Conservation (phyloP, 2,888 invertebrate species). For the Sarcophaga subvicina region DNA sequence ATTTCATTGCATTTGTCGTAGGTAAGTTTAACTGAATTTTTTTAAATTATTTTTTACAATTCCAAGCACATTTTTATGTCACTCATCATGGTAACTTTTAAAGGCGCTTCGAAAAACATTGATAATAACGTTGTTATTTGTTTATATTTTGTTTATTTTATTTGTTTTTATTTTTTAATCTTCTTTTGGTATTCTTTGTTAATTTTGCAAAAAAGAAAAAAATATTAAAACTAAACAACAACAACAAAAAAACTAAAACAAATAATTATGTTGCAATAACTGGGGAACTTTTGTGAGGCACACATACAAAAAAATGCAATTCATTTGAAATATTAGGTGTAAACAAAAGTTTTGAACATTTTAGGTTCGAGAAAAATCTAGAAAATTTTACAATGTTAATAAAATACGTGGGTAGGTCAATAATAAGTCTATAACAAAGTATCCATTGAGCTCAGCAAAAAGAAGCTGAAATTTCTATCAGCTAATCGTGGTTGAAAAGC, state of each 20-base stretch:
- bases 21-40: not conserved
- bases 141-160: not conserved
- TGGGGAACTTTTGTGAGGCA: slow-evolving; percentile 7
- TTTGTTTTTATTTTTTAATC: slow-evolving; percentile 1
- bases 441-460: no score
- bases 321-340: not conserved
- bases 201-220: not conserved
- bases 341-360: not conserved
- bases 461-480: no score
- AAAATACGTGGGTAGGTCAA: not conserved
- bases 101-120: slow-evolving; percentile 25
- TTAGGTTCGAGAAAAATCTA: slow-evolving; percentile 4
- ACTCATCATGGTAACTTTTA: slow-evolving; percentile 18
- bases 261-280: slow-evolving; percentile 50
- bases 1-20: not conserved
- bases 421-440: not conserved
- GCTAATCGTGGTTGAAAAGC: no score
- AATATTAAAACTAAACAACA: slow-evolving; percentile 18
- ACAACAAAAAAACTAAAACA: slow-evolving; percentile 3
- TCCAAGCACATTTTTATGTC: slow-evolving; percentile 47
- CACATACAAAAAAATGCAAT: slow-evolving; percentile 7
- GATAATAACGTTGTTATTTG: not conserved
- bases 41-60: slow-evolving; percentile 27
- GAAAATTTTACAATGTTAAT: not conserved
- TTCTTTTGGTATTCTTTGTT: slow-evolving; percentile 13